Evolutionary conservation across 2,888 invertebrate species (phyloP).

Genomic region (Drosophila sordidapex): DNA sequence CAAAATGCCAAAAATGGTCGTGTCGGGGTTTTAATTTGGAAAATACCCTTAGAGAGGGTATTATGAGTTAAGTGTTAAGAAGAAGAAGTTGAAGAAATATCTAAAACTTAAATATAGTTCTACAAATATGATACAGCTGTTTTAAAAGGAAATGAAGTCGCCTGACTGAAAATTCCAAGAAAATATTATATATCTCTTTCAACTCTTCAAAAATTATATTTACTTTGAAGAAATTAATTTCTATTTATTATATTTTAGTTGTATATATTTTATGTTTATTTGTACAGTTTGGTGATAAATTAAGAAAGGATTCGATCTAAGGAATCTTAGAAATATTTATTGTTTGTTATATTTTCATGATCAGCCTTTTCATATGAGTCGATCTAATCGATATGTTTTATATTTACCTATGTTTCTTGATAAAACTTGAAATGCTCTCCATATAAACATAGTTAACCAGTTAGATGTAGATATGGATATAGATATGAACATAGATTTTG

Average conservation of each 20-base stretch:
- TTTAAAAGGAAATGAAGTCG: not conserved
- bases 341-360: not conserved
- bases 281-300: too few species aligned
- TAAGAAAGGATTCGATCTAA: too few species aligned
- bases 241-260: too few species aligned
- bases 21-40: slow-evolving; percentile 11
- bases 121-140: not conserved
- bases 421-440: not conserved
- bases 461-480: not conserved
- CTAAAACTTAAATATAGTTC: too few species aligned
- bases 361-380: not conserved
- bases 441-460: not conserved
- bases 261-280: too few species aligned
- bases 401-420: not conserved
- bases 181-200: not conserved
- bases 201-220: not conserved
- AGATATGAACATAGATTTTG: not conserved
- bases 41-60: not conserved
- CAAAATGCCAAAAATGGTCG: slow-evolving; percentile 41
- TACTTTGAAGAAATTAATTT: not conserved
- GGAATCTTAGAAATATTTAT: too few species aligned
- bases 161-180: not conserved
- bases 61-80: not conserved
- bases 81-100: not conserved
- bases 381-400: not conserved